Evolutionary conservation across 2,888 invertebrate species (phyloP).

Genomic region (Anoplius nigerrimus): DNA sequence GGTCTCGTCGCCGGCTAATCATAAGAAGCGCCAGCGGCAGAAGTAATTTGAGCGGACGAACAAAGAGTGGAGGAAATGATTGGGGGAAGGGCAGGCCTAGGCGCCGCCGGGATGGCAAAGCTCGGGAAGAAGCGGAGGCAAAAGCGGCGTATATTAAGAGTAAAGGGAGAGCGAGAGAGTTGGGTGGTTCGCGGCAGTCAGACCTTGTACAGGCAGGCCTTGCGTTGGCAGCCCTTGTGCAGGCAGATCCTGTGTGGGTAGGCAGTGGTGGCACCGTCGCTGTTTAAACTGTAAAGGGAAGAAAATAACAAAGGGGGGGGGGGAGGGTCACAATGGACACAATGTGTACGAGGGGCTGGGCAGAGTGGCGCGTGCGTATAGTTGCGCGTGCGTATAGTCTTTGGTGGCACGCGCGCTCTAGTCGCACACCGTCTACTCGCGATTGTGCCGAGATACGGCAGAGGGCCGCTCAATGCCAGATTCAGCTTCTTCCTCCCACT

Average conservation of each 20-base stretch:
- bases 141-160: too few species aligned
- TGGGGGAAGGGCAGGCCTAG: conserved; percentile 1
- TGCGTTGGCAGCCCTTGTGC: too few species aligned
- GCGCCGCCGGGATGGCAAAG: conserved; percentile 1
- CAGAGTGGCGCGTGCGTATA: conserved; percentile 12
- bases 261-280: not conserved
- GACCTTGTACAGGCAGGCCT: too few species aligned
- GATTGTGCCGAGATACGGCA: not conserved
- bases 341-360: conserved; percentile 1
- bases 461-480: not conserved
- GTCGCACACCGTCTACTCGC: too few species aligned
- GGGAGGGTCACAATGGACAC: conserved; percentile 36
- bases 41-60: not conserved
- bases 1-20: too few species aligned
- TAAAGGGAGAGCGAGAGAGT: too few species aligned
- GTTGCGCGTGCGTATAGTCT: not conserved
- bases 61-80: conserved; percentile 1
- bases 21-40: too few species aligned
- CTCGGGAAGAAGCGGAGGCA: too few species aligned
- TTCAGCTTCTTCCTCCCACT: too few species aligned
- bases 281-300: conserved; percentile 59
- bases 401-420: too few species aligned
- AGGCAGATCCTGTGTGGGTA: too few species aligned
- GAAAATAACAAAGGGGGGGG: conserved; percentile 59
- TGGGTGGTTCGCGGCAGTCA: too few species aligned